Percentiles rank a stretch among this genome's conserved stretches.
phyloP scores from a whole-genome alignment of 2,113 vertebrate species.

The Mellivora capensis region DNA sequence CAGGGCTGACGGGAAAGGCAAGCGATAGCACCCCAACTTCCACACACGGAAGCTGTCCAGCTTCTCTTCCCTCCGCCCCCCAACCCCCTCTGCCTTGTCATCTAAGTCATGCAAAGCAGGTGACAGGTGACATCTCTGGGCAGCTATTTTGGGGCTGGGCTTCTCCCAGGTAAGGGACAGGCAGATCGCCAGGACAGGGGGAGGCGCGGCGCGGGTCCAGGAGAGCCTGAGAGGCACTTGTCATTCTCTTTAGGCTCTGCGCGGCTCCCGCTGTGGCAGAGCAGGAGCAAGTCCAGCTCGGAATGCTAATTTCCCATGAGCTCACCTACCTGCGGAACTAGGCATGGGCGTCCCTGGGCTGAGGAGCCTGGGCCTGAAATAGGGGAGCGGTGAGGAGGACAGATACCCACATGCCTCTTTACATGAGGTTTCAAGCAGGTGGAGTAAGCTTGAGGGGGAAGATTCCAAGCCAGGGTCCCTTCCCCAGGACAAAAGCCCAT shows the following conservation, averaged over 20 bases:
- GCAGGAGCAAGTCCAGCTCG: neutral
- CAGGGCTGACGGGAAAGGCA: neutral
- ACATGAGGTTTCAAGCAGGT: neutral
- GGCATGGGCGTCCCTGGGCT: no score
- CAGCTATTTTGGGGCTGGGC: neutral
- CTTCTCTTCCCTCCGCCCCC: no score
- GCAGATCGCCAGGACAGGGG: neutral
- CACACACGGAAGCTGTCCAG: neutral
- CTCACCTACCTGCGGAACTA: neutral
- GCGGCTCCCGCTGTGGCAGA: neutral
- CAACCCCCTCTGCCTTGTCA: neutral
- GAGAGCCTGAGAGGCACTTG: neutral
- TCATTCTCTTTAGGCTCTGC: neutral
- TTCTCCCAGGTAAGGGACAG: neutral
- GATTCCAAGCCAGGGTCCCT: neutral
- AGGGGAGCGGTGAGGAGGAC: fast-evolving
- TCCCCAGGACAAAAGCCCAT: neutral
- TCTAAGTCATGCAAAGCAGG: neutral
- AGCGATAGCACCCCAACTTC: neutral
- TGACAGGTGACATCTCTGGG: neutral
- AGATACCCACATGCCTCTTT: neutral
- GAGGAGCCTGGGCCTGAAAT: neutral
- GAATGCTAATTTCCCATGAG: neutral
- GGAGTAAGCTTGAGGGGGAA: neutral
- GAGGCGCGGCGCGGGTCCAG: neutral